Conservation (phyloP, 37 sponge, comb jelly and placozoan genomes). For the Aplysina aerophoba region DNA sequence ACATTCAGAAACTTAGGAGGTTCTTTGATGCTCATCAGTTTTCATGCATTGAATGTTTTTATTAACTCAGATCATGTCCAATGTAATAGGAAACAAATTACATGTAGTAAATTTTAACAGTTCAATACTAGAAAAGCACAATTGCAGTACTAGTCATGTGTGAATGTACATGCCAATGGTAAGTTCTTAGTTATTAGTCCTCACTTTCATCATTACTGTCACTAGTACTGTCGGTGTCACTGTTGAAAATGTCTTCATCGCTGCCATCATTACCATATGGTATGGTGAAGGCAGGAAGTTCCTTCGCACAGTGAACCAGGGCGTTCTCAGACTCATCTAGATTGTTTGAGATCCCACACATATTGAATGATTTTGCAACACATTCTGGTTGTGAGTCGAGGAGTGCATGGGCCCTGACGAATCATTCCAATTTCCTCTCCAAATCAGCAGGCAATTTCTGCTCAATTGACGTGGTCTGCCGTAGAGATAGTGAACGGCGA, state of each 20-base stretch:
- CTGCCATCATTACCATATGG: conserved; percentile 3
- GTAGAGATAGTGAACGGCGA: not conserved
- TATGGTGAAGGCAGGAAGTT: conserved; percentile 11
- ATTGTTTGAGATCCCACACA: conserved; percentile 11
- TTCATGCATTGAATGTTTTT: not conserved
- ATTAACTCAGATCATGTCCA: conserved; percentile 2
- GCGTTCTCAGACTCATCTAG: not conserved
- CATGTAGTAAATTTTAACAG: conserved; percentile 1
- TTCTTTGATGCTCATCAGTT: conserved; percentile 11
- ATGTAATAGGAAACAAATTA: conserved; percentile 1
- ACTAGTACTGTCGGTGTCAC: not conserved
- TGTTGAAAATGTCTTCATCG: conserved; percentile 3
- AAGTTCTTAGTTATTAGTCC: not conserved
- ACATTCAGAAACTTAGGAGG: conserved; percentile 11
- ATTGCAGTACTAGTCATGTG: conserved; percentile 7
- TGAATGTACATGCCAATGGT: not conserved
- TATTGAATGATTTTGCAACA: not conserved
- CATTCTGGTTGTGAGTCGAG: not conserved
- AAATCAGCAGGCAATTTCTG: conserved; percentile 11
- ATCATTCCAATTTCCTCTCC: conserved; percentile 11
- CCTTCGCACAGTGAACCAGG: too few relatives aligned
- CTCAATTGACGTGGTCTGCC: conserved; percentile 4
- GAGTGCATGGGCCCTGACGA: conserved; percentile 4
- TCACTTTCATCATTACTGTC: conserved; percentile 3
- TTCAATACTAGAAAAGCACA: not conserved